Percentiles rank a stretch among this genome's conserved stretches.
These are phyloP conservation scores for Distichodus sexfasciatus DNA, from an alignment of 2,797 vertebrate species.

Conservation along the genomic window DNA sequence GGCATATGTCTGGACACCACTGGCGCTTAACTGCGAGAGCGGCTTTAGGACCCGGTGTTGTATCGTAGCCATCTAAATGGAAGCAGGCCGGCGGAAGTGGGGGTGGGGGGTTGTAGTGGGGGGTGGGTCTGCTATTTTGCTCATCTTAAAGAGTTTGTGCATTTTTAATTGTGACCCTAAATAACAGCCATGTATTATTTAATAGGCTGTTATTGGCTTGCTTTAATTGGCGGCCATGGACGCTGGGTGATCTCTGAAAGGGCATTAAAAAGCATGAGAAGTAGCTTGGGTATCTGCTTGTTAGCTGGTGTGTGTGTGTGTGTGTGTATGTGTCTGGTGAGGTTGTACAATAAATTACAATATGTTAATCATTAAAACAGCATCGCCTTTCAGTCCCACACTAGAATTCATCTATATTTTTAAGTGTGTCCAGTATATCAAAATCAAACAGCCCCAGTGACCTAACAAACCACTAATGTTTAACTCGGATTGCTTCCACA, in stretches of 20 bases:
- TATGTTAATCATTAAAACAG: neutral
- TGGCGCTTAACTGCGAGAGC: conserved; percentile 38
- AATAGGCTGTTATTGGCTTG: conserved; percentile 50
- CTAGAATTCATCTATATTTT: no score
- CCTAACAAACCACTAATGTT: conserved; percentile 14
- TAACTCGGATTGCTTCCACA: conserved; percentile 9
- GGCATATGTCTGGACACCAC: conserved; percentile 56
- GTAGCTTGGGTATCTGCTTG: conserved; percentile 28
- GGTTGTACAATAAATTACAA: neutral
- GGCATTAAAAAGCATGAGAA: conserved; percentile 42
- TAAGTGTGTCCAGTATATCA: neutral
- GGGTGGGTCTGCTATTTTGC: conserved; percentile 38
- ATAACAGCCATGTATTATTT: conserved; percentile 57
- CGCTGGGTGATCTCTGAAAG: conserved; percentile 39
- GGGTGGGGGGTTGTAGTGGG: no score
- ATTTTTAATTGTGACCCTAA: conserved; percentile 55
- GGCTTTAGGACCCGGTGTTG: conserved; percentile 48
- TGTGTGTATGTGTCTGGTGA: neutral
- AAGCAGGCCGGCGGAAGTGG: conserved; percentile 12
- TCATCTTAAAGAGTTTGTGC: conserved; percentile 31
- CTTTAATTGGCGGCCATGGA: conserved; percentile 51
- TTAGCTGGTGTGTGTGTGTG: conserved; percentile 25
- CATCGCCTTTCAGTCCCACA: no score
- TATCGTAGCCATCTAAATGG: conserved; percentile 37
- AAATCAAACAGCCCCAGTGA: conserved; percentile 20